Evolutionary conservation across 2,888 invertebrate species (phyloP).

Genomic region (Platerodrilus igneus): DNA sequence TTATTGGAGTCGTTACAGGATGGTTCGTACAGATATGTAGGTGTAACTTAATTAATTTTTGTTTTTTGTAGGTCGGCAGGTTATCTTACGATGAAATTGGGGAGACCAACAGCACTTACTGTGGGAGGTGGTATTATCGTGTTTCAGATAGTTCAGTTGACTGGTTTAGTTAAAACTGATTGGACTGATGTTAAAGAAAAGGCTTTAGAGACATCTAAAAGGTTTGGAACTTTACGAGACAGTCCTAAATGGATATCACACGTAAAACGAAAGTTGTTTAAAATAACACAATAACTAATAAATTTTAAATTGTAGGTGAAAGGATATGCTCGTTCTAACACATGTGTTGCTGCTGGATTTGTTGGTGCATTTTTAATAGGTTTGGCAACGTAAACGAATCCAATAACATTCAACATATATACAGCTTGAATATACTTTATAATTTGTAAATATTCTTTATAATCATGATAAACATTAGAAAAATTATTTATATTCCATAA

Average conservation of each 20-base stretch:
- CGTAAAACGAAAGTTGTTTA: constrained; percentile 34
- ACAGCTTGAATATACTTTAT: too few species aligned
- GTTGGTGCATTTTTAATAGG: constrained; percentile 82
- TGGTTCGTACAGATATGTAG: constrained; percentile 3
- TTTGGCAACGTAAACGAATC: constrained; percentile 57
- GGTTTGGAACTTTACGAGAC: constrained; percentile 71
- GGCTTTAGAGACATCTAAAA: constrained; percentile 69
- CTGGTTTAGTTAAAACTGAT: constrained; percentile 79
- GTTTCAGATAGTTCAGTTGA: constrained; percentile 77
- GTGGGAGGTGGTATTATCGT: constrained; percentile 80
- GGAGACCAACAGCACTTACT: constrained; percentile 78
- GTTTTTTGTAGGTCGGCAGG: constrained; percentile 56
- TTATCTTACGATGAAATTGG: constrained; percentile 76
- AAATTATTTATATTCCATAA: too few species aligned
- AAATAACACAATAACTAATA: not conserved
- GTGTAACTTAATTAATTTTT: not conserved
- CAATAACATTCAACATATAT: too few species aligned
- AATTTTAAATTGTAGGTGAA: constrained; percentile 58
- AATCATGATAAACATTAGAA: too few species aligned
- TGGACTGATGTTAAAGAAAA: constrained; percentile 78
- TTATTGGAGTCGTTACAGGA: constrained; percentile 3
- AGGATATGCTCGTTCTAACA: constrained; percentile 62
- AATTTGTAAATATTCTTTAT: too few species aligned
- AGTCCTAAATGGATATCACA: too few species aligned
- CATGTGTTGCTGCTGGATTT: constrained; percentile 74